A percentile compares a stretch with the other conserved stretches of the same genome.
These are phyloP conservation scores for Sardinella longiceps DNA, from an alignment of 2,797 vertebrate genomes.

Conservation along the genomic window DNA sequence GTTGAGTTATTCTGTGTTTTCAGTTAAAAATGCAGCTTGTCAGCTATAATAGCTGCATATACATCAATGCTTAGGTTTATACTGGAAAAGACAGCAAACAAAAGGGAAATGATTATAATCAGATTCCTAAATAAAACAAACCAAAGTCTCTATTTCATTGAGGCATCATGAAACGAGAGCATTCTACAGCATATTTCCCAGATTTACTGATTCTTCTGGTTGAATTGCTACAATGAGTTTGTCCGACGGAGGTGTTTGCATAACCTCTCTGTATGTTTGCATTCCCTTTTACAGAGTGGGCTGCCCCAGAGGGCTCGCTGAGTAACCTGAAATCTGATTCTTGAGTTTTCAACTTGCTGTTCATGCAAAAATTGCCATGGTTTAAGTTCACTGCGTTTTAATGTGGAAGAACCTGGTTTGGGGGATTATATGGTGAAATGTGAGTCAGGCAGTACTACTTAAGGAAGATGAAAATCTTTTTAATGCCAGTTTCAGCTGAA, in stretches of 20 bases:
- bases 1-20: not conserved
- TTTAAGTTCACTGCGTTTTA: not conserved
- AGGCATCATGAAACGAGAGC: not conserved
- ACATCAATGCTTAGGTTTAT: not conserved
- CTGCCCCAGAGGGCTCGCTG: not conserved
- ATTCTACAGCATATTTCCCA: not conserved
- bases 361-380: not conserved
- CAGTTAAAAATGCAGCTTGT: not conserved
- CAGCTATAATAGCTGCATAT: not conserved
- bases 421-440: not conserved
- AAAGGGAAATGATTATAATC: not conserved
- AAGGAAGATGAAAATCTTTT: not conserved
- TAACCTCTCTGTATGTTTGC: slow-evolving; percentile 2
- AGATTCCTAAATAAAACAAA: slow-evolving; percentile 14
- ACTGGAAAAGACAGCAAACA: not conserved
- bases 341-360: not conserved
- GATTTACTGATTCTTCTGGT: not conserved
- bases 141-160: not conserved
- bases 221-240: not conserved
- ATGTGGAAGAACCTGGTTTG: not conserved
- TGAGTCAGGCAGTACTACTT: not conserved
- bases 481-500: not conserved
- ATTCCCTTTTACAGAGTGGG: not conserved
- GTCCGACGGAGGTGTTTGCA: not conserved
- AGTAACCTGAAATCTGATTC: not conserved